Evolutionary conservation across 2,888 invertebrate genomes (phyloP), one percentile per base, ranked within the genome.

Genomic region (Cephus pulcher): DNA sequence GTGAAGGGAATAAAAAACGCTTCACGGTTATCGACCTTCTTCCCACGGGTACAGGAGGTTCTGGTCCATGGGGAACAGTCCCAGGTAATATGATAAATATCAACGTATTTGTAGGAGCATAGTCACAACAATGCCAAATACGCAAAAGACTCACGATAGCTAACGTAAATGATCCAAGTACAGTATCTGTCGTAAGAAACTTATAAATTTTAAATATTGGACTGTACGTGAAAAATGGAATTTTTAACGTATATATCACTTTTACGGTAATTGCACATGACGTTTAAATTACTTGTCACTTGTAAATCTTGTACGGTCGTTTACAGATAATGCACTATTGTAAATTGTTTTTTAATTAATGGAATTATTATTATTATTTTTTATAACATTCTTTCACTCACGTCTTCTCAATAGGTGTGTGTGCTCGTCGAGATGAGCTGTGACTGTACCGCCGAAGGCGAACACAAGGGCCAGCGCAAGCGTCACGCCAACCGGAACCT

Each of bases 341-440:
- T 9, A 9, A 23, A 56, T 23, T 9, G 6, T 9, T 56, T 56
- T 56, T 2, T 9, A 0, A 23, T 56, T 56, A 23, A 0, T 56
- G 6, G 0, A 56, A 9, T 56, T 23, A 0, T 9, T 15, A 40
- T 40, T 40, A 56, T 6, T 34, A 11, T 35, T 40, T 12, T 56
- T 56, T 23, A 23, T 1, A 15, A 56, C 15, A 9, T 56, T 56
- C 9, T 34, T 71, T 15, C 71, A 85, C 85, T 85, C 85, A 85
- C 85, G 80, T 83, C 82, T 82, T 76, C 74, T 75, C n/a, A 74
- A 76, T 75, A 81, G 85, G 82, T 83, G 84, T 75, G 85, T 75
- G 79, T 85, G 78, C 81, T 83, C 76, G 73, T 82, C 82, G 82
- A 82, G 86, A 85, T 79, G 86, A 81, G 74, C 80, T 70, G 83